Percentiles rank a stretch among this genome's conserved stretches.
Conservation (phyloP, 2,113 vertebrate species). For the Cariama cristata region DNA sequence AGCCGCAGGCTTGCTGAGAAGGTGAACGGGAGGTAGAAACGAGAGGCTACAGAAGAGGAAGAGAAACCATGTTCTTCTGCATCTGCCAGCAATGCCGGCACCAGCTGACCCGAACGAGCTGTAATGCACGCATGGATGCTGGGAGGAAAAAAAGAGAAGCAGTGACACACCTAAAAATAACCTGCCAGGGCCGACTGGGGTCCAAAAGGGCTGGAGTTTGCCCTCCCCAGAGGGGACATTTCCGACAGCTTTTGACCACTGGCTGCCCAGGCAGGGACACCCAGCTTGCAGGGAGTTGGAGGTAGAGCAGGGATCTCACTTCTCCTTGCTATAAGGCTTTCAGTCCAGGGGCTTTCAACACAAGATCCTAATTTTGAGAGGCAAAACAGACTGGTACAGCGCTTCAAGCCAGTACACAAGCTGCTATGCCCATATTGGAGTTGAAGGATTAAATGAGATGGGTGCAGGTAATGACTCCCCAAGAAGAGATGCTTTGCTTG, state of each 20-base stretch:
- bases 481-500: neutral
- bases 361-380: neutral
- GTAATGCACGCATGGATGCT: fast-evolving
- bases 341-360: neutral
- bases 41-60: neutral
- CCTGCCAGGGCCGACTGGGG: no score
- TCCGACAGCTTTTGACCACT: neutral
- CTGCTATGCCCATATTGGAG: neutral
- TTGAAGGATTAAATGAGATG: neutral
- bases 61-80: neutral
- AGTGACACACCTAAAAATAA: neutral
- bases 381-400: neutral
- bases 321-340: neutral
- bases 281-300: neutral
- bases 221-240: neutral
- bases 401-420: neutral
- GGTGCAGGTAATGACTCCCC: neutral
- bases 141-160: no score
- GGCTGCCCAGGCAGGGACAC: neutral
- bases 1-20: conserved; percentile 38
- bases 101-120: neutral
- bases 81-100: neutral
- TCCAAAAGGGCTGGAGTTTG: neutral
- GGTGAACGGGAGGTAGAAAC: conserved; percentile 62
- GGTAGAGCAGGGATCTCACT: neutral